These are phyloP conservation scores for Indri indri DNA, from an alignment of 2,113 vertebrate species.

Conservation along the genomic window DNA sequence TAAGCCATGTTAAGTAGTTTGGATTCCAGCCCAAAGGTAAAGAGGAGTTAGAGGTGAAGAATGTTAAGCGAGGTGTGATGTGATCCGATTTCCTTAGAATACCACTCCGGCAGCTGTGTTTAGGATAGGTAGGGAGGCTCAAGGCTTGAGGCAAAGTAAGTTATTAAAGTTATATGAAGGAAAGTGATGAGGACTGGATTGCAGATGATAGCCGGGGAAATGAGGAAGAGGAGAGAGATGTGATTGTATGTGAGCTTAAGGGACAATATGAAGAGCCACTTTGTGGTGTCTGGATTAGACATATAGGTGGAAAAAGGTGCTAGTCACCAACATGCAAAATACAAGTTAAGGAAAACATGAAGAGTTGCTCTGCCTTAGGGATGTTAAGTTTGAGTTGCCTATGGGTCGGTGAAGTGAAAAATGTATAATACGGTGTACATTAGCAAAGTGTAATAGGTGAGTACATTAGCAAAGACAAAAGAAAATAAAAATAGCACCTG, in stretches of 20 bases:
- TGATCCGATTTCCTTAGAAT: not conserved
- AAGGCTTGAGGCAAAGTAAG: not conserved
- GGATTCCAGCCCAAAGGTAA: not conserved
- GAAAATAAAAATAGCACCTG: not conserved
- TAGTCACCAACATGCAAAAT: not conserved
- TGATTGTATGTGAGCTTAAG: not conserved
- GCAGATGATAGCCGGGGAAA: not conserved
- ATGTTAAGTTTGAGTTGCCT: not conserved
- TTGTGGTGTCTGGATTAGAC: not conserved
- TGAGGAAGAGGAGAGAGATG: not conserved
- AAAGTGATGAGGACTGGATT: not conserved
- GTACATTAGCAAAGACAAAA: not conserved
- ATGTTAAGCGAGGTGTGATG: not conserved
- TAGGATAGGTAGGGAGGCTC: not conserved
- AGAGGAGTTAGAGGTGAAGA: not conserved
- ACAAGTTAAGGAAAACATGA: not conserved
- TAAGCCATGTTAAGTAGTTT: not conserved
- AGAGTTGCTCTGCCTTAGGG: not conserved
- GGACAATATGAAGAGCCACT: not conserved
- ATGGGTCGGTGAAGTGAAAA: not conserved
- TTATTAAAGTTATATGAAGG: not conserved
- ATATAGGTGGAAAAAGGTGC: no score
- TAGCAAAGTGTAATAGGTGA: not conserved
- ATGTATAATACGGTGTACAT: not conserved
- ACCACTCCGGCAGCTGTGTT: not conserved